phyloP scores from a whole-genome alignment of 2,113 vertebrate species.

The Ptyas mucosa region DNA sequence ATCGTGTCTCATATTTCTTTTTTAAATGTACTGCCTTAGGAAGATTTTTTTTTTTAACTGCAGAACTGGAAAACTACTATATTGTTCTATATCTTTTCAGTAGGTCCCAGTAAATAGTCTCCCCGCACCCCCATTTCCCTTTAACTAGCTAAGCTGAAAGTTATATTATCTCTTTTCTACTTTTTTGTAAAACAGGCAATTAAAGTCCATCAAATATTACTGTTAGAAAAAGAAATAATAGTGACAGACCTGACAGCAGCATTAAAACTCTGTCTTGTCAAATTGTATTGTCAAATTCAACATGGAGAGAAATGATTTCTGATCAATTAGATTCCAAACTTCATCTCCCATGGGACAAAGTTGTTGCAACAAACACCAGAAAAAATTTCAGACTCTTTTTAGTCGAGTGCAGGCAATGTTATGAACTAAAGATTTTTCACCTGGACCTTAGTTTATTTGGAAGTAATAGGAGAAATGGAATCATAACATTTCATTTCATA shows the following conservation, averaged over 20 bases:
- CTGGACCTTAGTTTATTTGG: neutral
- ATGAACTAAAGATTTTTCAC: neutral
- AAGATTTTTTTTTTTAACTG: neutral
- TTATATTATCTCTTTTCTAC: neutral
- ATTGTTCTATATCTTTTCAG: neutral
- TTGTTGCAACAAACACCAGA: neutral
- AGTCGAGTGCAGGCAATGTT: neutral
- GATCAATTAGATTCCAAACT: neutral
- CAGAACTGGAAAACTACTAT: neutral
- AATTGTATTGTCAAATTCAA: neutral
- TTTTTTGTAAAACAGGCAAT: neutral
- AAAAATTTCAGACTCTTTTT: neutral
- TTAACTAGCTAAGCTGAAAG: neutral
- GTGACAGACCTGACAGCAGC: neutral
- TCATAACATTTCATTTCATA: neutral
- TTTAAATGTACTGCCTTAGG: neutral
- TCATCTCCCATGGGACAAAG: neutral
- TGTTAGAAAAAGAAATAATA: neutral
- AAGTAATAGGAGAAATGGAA: neutral
- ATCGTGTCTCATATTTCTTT: neutral
- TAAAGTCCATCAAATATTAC: neutral
- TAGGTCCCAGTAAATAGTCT: neutral
- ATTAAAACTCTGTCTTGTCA: neutral
- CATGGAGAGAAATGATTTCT: neutral
- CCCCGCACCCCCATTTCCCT: neutral